phyloP scores from a whole-genome alignment of 1,140 invertebrate species.

The Drosophila lini region DNA sequence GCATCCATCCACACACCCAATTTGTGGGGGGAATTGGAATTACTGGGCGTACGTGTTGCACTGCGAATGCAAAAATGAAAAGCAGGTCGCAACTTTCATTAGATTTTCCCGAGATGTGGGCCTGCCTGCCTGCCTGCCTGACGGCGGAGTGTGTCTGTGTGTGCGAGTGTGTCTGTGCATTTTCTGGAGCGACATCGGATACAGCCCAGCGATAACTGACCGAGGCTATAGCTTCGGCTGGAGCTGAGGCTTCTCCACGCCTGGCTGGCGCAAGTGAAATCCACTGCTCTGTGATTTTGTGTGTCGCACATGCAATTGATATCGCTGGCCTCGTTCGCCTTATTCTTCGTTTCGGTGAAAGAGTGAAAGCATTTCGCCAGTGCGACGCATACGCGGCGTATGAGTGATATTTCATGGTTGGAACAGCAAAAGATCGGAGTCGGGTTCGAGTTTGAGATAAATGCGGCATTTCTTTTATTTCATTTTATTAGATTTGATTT shows the following conservation, averaged over 20 bases:
- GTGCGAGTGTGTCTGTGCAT: background rate
- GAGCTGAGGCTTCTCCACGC: constrained; percentile 37
- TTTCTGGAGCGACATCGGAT: constrained; percentile 71
- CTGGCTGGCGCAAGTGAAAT: constrained; percentile 65
- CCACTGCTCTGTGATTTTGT: constrained; percentile 68
- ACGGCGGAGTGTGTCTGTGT: background rate
- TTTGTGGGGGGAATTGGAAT: constrained; percentile 28
- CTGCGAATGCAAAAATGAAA: constrained; percentile 62
- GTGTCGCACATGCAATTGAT: constrained; percentile 82
- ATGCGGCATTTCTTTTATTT: constrained; percentile 64
- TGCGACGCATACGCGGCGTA: constrained; percentile 60
- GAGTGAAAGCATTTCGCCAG: constrained; percentile 75
- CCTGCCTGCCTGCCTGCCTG: background rate
- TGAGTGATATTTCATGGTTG: constrained; percentile 54
- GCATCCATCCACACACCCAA: constrained; percentile 44
- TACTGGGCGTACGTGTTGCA: constrained; percentile 58
- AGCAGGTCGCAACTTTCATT: constrained; percentile 80
- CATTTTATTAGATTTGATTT: constrained; percentile 38
- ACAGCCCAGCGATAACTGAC: constrained; percentile 29
- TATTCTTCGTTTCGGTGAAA: constrained; percentile 63
- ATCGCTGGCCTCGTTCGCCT: constrained; percentile 72
- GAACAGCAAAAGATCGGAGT: constrained; percentile 46
- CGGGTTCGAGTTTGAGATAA: constrained; percentile 56
- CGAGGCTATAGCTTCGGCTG: constrained; percentile 18
- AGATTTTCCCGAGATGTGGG: constrained; percentile 60